A percentile compares a stretch with the other conserved stretches of the same genome.
Conservation (phyloP, 1,140 invertebrate genomes). For the Yoshiicerus persimilis region DNA sequence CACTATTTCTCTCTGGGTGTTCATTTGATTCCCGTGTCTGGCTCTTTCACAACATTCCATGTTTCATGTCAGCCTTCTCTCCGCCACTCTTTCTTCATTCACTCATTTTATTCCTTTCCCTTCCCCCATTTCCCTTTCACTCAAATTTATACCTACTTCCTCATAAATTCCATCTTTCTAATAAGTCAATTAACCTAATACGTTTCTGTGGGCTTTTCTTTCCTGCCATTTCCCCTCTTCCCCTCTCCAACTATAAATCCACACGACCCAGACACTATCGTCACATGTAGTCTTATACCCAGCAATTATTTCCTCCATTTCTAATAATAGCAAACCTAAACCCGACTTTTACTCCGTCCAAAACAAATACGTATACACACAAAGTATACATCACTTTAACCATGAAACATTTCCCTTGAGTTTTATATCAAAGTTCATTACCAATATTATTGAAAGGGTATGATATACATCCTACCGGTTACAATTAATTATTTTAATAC, state of each 20-base stretch:
- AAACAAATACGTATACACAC: too few relatives aligned
- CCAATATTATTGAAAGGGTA: too few relatives aligned
- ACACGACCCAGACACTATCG: not conserved
- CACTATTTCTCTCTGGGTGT: not conserved
- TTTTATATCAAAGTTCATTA: too few relatives aligned
- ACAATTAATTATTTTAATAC: too few relatives aligned
- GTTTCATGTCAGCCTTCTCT: not conserved
- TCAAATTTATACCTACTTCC: slow-evolving; percentile 6
- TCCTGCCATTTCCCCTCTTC: not conserved
- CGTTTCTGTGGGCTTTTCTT: slow-evolving; percentile 16
- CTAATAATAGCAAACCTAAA: too few relatives aligned
- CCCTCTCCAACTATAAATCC: not conserved
- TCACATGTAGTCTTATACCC: too few relatives aligned
- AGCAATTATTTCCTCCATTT: too few relatives aligned
- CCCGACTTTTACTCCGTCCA: too few relatives aligned
- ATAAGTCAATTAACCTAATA: slow-evolving; percentile 43
- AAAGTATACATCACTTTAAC: too few relatives aligned
- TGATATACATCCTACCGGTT: too few relatives aligned
- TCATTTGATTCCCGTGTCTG: slow-evolving; percentile 2
- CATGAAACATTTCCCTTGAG: too few relatives aligned
- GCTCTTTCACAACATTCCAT: not conserved
- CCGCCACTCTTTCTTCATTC: not conserved
- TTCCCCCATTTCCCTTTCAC: not conserved
- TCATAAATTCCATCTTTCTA: slow-evolving; percentile 31
- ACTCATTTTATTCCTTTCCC: not conserved